A percentile compares a stretch with the other conserved stretches of the same genome.
Evolutionary conservation across 2,888 invertebrate species (phyloP).

Genomic region (Lasius fuliginosus): DNA sequence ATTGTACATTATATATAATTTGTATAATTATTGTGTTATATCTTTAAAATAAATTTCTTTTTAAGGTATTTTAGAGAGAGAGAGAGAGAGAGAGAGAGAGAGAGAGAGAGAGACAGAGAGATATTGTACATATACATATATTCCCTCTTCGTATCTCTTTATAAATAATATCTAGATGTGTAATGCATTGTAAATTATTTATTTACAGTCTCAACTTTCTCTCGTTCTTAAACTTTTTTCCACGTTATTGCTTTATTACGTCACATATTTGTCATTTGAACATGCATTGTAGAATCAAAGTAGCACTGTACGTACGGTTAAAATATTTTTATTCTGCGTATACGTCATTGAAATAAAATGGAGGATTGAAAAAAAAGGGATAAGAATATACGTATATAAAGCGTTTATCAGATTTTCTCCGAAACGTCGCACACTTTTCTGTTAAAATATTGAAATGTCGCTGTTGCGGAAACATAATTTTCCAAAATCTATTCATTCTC

Average conservation of each 20-base stretch:
- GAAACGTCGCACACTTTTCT: background rate
- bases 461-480: background rate
- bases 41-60: background rate
- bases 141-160: background rate
- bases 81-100: too few species aligned
- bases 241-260: background rate
- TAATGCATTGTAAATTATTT: background rate
- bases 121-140: background rate
- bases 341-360: too few species aligned
- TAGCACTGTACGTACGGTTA: background rate
- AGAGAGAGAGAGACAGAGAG: too few species aligned
- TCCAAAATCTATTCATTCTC: background rate
- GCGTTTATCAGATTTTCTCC: background rate
- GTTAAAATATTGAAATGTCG: background rate
- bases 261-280: background rate
- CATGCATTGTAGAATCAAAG: background rate
- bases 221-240: background rate
- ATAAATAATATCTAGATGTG: background rate
- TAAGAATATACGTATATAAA: background rate
- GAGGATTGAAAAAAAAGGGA: background rate
- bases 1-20: constrained; percentile 1
- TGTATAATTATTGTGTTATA: constrained; percentile 1
- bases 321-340: background rate
- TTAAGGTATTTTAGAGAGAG: background rate
- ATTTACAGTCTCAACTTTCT: background rate